Evolutionary conservation across 2,888 invertebrate genomes (phyloP).

Genomic region (Caenorhabditis angaria): DNA sequence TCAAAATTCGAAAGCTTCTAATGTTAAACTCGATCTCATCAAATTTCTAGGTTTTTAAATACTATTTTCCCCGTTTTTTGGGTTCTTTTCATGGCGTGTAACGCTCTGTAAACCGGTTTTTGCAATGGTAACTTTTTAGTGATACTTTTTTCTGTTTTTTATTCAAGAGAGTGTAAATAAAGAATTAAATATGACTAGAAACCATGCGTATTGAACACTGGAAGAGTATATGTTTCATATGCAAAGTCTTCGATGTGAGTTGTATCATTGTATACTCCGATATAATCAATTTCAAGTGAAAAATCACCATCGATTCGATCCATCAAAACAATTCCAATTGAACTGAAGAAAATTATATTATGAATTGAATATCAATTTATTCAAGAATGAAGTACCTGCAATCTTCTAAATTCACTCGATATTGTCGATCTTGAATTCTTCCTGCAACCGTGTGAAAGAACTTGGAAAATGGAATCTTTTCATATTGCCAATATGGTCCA

Average conservation of each 20-base stretch:
- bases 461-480: constrained; percentile 74
- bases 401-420: constrained; percentile 50
- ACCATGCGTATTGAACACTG: constrained; percentile 61
- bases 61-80: neutral
- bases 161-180: constrained; percentile 20
- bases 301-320: constrained; percentile 87
- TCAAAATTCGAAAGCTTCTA: neutral
- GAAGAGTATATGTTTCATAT: constrained; percentile 87
- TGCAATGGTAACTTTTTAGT: constrained; percentile 12
- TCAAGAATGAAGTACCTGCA: constrained; percentile 43
- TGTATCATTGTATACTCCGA: constrained; percentile 86
- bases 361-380: neutral
- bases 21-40: constrained; percentile 1
- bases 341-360: constrained; percentile 84
- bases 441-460: constrained; percentile 70
- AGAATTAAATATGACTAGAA: constrained; percentile 43
- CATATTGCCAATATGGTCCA: constrained; percentile 91
- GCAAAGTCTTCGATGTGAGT: constrained; percentile 85
- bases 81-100: constrained; percentile 27
- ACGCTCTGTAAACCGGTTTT: constrained; percentile 23
- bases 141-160: constrained; percentile 20
- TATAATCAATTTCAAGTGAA: constrained; percentile 88
- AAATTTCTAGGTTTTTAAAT: constrained; percentile 25
- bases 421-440: constrained; percentile 68
- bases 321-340: constrained; percentile 83